A percentile compares a stretch with the other conserved stretches of the same genome.
Conservation (phyloP, 2,888 invertebrate species). For the Tinea trinotella region DNA sequence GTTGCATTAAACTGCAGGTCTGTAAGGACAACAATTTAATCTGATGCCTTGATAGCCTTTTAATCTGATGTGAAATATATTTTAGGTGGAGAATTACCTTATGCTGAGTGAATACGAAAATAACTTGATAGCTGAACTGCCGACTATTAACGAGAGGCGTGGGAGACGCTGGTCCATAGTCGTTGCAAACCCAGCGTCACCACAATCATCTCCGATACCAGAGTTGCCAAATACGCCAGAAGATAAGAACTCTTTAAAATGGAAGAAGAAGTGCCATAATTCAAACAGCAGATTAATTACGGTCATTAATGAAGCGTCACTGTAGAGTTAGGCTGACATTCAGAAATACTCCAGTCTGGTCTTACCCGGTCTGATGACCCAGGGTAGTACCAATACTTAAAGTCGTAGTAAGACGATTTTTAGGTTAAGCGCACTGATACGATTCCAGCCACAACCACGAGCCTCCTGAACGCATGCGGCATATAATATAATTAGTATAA, state of each 20-base stretch:
- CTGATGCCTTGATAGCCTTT: too few species aligned
- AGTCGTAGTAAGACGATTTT: too few species aligned
- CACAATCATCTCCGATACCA: conserved; percentile 34
- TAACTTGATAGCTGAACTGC: conserved; percentile 85
- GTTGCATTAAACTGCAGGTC: too few species aligned
- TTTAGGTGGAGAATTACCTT: conserved; percentile 84
- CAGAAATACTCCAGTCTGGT: not conserved
- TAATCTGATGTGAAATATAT: too few species aligned
- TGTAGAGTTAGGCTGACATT: too few species aligned
- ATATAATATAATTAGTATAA: too few species aligned
- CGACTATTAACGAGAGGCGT: conserved; percentile 79
- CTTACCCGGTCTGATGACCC: not conserved
- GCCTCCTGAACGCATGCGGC: too few species aligned
- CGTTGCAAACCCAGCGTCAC: conserved; percentile 47
- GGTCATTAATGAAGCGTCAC: conserved; percentile 83
- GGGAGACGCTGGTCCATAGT: conserved; percentile 82
- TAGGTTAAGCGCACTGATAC: too few species aligned
- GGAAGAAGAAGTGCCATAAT: conserved; percentile 68
- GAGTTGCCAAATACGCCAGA: conserved; percentile 54
- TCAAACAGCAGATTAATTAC: conserved; percentile 79
- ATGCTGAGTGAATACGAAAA: conserved; percentile 91
- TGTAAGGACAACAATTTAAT: too few species aligned
- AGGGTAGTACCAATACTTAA: not conserved
- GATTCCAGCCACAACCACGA: too few species aligned
- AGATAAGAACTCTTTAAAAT: conserved; percentile 51